These are phyloP conservation scores for Clunio marinus DNA, from an alignment of 2,888 invertebrate genomes.

Conservation along the genomic window DNA sequence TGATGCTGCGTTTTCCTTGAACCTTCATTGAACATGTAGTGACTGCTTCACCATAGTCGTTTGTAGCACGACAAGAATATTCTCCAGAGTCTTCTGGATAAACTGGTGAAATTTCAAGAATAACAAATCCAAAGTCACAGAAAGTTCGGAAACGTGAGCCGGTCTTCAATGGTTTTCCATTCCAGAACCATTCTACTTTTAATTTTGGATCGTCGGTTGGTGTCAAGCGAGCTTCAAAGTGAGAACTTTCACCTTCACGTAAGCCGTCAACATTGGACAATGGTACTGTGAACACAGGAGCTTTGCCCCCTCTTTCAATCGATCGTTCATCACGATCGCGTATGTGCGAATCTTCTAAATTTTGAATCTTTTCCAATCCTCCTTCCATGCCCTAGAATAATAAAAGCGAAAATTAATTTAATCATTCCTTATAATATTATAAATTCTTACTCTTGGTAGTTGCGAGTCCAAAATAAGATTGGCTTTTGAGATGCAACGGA, in stretches of 20 bases:
- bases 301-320: slow-evolving; percentile 74
- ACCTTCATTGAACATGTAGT: slow-evolving; percentile 86
- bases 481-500: slow-evolving; percentile 83
- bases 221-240: slow-evolving; percentile 83
- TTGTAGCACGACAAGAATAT: slow-evolving; percentile 81
- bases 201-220: slow-evolving; percentile 88
- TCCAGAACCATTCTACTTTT: slow-evolving; percentile 93
- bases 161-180: slow-evolving; percentile 80
- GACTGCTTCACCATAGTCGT: slow-evolving; percentile 87
- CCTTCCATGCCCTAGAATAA: slow-evolving; percentile 95
- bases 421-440: neutral
- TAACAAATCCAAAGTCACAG: slow-evolving; percentile 97
- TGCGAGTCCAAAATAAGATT: slow-evolving; percentile 89
- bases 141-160: slow-evolving; percentile 93
- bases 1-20: slow-evolving; percentile 86
- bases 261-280: slow-evolving; percentile 80
- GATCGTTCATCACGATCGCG: slow-evolving; percentile 68
- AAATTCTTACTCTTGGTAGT: slow-evolving; percentile 69
- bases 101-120: slow-evolving; percentile 94
- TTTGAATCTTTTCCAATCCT: slow-evolving; percentile 88
- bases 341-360: slow-evolving; percentile 83
- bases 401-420: too few species aligned
- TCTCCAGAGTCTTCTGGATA: slow-evolving; percentile 95
- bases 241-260: slow-evolving; percentile 86
- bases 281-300: slow-evolving; percentile 86